Evolutionary conservation across 2,113 vertebrate genomes (phyloP).

Genomic region (Ptyas mucosa): DNA sequence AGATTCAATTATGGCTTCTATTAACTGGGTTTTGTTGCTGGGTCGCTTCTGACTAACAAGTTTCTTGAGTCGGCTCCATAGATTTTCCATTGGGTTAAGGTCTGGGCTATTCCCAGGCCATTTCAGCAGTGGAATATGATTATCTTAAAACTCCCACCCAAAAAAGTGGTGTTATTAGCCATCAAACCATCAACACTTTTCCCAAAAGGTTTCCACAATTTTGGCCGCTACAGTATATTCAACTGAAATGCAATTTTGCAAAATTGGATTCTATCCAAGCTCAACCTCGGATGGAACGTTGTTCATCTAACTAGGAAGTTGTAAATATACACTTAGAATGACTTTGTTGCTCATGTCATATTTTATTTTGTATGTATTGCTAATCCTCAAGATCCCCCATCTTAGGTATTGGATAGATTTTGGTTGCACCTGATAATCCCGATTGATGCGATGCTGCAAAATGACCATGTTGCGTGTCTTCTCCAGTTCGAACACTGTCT

Average conservation of each 20-base stretch:
- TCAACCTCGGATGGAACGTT: background rate
- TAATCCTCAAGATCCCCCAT: background rate
- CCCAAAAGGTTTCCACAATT: too few species aligned
- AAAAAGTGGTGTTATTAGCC: too few species aligned
- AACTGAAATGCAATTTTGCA: background rate
- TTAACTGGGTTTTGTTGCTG: too few species aligned
- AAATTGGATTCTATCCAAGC: background rate
- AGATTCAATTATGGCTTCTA: too few species aligned
- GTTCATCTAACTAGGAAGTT: background rate
- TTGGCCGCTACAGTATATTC: too few species aligned
- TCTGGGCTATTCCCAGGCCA: too few species aligned
- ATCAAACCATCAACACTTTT: too few species aligned
- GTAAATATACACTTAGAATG: background rate
- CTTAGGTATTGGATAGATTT: background rate
- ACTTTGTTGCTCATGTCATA: background rate
- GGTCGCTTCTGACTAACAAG: too few species aligned
- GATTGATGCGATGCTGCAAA: conserved; percentile 77
- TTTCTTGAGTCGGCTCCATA: too few species aligned
- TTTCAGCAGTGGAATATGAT: too few species aligned
- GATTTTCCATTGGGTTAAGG: too few species aligned
- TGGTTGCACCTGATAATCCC: conserved; percentile 77
- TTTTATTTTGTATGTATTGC: background rate
- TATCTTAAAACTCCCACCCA: too few species aligned
- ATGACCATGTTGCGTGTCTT: conserved; percentile 82
- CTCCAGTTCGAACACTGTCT: conserved; percentile 80